A percentile compares a stretch with the other conserved stretches of the same genome.
Conservation (phyloP, 2,888 invertebrate species). For the Drosophila incognita region DNA sequence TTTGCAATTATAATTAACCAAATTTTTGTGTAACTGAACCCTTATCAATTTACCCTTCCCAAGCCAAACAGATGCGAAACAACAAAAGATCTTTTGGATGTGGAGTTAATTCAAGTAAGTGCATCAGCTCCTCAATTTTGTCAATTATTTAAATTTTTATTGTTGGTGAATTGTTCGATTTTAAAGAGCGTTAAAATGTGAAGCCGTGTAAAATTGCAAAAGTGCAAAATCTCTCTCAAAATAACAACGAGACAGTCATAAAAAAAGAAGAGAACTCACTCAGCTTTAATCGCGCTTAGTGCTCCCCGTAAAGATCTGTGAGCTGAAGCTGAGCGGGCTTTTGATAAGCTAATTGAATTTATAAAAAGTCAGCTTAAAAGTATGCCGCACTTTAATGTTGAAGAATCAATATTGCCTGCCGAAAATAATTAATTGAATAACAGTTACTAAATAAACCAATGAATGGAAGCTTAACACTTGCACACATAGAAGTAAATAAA, state of each 20-base stretch:
- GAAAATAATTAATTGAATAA: background rate
- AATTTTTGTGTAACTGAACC: background rate
- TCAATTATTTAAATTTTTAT: background rate
- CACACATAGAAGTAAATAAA: too few species aligned
- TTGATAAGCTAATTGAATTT: background rate
- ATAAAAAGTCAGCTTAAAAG: background rate
- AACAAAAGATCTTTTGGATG: background rate
- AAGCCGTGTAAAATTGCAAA: background rate
- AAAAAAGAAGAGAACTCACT: background rate
- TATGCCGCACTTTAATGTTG: too few species aligned
- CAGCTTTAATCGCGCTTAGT: background rate
- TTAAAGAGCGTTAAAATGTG: background rate
- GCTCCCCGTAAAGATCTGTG: background rate
- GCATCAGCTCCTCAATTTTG: background rate
- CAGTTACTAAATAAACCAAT: slow-evolving; percentile 53
- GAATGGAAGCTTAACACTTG: too few species aligned
- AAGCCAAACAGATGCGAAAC: background rate
- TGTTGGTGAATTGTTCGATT: background rate
- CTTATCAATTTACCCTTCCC: background rate
- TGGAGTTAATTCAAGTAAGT: background rate
- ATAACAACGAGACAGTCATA: background rate
- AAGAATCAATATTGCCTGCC: too few species aligned
- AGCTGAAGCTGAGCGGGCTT: too few species aligned
- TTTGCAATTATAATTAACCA: too few species aligned
- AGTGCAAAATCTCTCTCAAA: background rate